Conservation (phyloP, 2,113 vertebrate genomes). For the Turnix velox region DNA sequence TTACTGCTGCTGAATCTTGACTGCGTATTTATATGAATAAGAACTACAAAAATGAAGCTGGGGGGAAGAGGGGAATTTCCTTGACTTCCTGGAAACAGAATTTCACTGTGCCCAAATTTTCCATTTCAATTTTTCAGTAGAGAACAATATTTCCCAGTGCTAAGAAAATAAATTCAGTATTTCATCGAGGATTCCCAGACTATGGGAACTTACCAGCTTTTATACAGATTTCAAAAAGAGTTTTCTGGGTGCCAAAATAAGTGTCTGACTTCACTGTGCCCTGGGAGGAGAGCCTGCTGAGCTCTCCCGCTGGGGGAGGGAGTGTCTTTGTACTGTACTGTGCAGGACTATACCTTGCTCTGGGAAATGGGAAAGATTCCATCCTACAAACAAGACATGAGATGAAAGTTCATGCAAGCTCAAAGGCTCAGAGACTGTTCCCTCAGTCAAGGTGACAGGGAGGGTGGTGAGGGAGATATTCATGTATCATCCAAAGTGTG, state of each 20-base stretch:
- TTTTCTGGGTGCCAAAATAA: conserved; percentile 37
- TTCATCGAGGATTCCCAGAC: neutral
- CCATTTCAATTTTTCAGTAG: neutral
- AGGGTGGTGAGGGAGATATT: neutral
- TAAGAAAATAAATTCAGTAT: neutral
- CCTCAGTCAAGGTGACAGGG: neutral
- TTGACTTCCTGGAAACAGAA: neutral
- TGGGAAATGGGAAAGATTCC: neutral
- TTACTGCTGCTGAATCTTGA: neutral
- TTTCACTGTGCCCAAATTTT: neutral
- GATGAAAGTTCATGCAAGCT: neutral
- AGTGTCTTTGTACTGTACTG: neutral
- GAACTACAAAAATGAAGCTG: neutral
- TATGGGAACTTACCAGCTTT: neutral
- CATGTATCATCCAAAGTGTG: neutral
- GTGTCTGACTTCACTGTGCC: conserved; percentile 25
- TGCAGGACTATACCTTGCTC: neutral
- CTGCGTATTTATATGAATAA: neutral
- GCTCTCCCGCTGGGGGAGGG: neutral
- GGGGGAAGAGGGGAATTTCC: neutral
- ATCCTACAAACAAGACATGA: neutral
- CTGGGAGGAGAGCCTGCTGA: conserved; percentile 1
- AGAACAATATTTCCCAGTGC: neutral
- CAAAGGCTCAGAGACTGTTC: neutral
- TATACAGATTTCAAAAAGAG: neutral